Evolutionary conservation across 2,113 vertebrate species (phyloP).

Genomic region (Dipodomys merriami): DNA sequence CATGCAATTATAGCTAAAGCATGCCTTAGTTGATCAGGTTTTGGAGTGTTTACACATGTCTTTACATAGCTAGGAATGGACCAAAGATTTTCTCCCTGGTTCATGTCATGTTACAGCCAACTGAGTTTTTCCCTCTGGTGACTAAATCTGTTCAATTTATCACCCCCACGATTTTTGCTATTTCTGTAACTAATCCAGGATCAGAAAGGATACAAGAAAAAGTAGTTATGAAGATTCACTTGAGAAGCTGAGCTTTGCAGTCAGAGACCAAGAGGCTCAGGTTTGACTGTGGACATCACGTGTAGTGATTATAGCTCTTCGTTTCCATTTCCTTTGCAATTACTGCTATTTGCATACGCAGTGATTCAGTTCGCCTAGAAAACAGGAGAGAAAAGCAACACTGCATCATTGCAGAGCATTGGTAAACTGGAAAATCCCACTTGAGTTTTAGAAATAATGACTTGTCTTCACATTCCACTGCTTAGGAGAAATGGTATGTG

Average conservation of each 20-base stretch:
- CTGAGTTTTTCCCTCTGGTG: neutral
- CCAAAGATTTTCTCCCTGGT: neutral
- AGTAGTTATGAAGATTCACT: neutral
- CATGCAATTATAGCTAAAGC: too few species aligned
- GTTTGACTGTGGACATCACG: neutral
- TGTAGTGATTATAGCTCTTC: neutral
- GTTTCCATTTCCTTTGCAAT: neutral
- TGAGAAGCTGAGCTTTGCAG: constrained; percentile 6
- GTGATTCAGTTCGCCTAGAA: neutral
- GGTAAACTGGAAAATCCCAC: neutral
- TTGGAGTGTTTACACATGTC: neutral
- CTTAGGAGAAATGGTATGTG: neutral
- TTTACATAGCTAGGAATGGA: neutral
- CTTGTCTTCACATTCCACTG: neutral
- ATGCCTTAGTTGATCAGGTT: neutral
- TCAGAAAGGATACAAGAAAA: neutral
- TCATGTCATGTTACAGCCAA: neutral
- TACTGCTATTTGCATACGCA: neutral
- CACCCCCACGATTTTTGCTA: neutral
- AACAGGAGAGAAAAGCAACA: neutral
- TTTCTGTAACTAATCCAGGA: neutral
- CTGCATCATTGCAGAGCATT: neutral
- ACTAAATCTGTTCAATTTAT: neutral
- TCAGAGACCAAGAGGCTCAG: constrained; percentile 2
- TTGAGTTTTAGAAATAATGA: neutral